Evolutionary conservation across 2,797 vertebrate genomes (phyloP).

Genomic region (Cichlasoma orientale): DNA sequence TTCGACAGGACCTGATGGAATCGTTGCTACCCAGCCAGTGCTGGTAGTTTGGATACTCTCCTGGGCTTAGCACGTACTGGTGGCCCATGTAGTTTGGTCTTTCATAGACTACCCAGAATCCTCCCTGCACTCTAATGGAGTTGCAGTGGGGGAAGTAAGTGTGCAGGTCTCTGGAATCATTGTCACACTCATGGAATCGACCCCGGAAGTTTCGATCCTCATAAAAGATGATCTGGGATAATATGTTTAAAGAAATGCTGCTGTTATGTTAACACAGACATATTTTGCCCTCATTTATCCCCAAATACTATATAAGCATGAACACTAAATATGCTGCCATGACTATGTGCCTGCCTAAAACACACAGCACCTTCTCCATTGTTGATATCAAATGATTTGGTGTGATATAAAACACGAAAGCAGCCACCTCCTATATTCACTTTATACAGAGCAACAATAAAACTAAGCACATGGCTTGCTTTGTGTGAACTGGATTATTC

Average conservation of each 20-base stretch:
- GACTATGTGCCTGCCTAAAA: background rate
- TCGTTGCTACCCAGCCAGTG: slow-evolving; percentile 45
- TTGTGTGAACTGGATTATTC: slow-evolving; percentile 45
- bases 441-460: slow-evolving; percentile 58
- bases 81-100: slow-evolving; percentile 44
- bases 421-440: slow-evolving; percentile 37
- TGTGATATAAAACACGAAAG: slow-evolving; percentile 25
- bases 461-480: slow-evolving; percentile 42
- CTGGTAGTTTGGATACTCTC: slow-evolving; percentile 47
- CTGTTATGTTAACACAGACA: background rate
- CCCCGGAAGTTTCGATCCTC: slow-evolving; percentile 48
- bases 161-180: slow-evolving; percentile 43
- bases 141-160: slow-evolving; percentile 37
- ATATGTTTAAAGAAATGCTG: background rate
- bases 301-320: background rate
- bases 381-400: slow-evolving; percentile 6
- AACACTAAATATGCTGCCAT: background rate
- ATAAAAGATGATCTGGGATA: slow-evolving; percentile 32
- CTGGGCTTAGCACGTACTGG: slow-evolving; percentile 42
- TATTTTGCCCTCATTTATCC: background rate
- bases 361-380: slow-evolving; percentile 44
- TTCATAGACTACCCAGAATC: slow-evolving; percentile 59
- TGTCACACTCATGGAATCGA: slow-evolving; percentile 22
- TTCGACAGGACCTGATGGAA: slow-evolving; percentile 43
- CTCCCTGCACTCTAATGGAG: slow-evolving; percentile 44